These are phyloP conservation scores for Poecilus cupreus DNA, from an alignment of 2,888 invertebrate species.

Conservation along the genomic window DNA sequence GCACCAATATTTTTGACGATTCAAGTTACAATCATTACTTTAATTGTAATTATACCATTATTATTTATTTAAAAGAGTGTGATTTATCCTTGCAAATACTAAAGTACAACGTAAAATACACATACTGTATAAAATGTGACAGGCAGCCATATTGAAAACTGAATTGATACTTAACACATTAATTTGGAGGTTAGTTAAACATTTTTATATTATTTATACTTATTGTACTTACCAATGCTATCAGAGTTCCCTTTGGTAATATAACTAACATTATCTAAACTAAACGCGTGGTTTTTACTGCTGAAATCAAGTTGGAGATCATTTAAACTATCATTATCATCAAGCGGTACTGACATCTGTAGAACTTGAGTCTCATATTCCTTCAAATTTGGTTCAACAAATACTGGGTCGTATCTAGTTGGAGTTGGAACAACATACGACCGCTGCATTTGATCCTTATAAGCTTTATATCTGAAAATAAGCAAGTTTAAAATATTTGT, in stretches of 20 bases:
- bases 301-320: conserved; percentile 91
- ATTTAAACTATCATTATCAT: conserved; percentile 84
- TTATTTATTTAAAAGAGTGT: too few relatives aligned
- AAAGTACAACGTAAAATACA: too few relatives aligned
- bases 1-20: too few relatives aligned
- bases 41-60: too few relatives aligned
- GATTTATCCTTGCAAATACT: too few relatives aligned
- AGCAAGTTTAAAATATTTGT: conserved; percentile 17
- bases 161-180: too few relatives aligned
- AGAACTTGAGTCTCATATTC: conserved; percentile 96
- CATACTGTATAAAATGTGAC: too few relatives aligned
- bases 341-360: conserved; percentile 93
- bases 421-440: conserved; percentile 76
- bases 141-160: too few relatives aligned
- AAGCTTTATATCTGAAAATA: conserved; percentile 85
- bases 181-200: too few relatives aligned
- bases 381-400: conserved; percentile 87
- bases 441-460: conserved; percentile 80
- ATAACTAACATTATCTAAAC: conserved; percentile 91
- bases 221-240: conserved; percentile 69
- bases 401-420: conserved; percentile 82
- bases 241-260: conserved; percentile 79
- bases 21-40: too few relatives aligned
- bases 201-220: neutral
- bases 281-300: conserved; percentile 90